Conservation (phyloP, 2,888 invertebrate genomes). For the Patella pellucida region DNA sequence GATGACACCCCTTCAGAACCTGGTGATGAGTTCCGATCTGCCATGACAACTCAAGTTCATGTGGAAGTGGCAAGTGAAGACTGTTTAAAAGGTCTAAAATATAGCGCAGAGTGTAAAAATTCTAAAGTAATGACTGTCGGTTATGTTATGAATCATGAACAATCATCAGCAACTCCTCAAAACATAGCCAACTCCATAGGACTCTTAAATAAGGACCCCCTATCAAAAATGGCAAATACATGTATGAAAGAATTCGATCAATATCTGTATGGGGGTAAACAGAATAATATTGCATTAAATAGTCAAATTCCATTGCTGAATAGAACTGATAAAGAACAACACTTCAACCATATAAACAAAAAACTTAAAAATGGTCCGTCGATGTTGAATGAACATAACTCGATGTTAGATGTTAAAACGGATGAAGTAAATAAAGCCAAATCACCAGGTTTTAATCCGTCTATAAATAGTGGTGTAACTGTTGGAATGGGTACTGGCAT, state of each 20-base stretch:
- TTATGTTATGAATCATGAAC: constrained; percentile 41
- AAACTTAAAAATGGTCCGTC: too few relatives aligned
- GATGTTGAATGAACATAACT: not conserved
- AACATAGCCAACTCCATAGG: not conserved
- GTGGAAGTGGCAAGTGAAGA: not conserved
- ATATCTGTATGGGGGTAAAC: not conserved
- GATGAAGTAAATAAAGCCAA: not conserved
- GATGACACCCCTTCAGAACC: constrained; percentile 63
- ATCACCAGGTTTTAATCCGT: not conserved
- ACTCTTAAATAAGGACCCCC: not conserved
- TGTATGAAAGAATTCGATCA: not conserved
- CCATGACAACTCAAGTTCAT: constrained; percentile 4
- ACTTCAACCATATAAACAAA: too few relatives aligned
- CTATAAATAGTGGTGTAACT: too few relatives aligned
- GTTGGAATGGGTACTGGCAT: too few relatives aligned
- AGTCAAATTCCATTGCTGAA: too few relatives aligned
- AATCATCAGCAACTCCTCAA: constrained; percentile 3
- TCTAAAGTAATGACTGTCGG: constrained; percentile 53
- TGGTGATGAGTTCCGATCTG: constrained; percentile 55
- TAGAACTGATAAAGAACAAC: too few relatives aligned
- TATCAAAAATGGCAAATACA: not conserved
- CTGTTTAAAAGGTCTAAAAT: not conserved
- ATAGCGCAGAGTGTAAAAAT: constrained; percentile 14
- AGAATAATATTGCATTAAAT: not conserved
- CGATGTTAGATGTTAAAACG: not conserved